Evolutionary conservation across 2,113 vertebrate genomes (phyloP), one percentile per base, ranked within the genome.

Genomic region (Phaethon lepturus): DNA sequence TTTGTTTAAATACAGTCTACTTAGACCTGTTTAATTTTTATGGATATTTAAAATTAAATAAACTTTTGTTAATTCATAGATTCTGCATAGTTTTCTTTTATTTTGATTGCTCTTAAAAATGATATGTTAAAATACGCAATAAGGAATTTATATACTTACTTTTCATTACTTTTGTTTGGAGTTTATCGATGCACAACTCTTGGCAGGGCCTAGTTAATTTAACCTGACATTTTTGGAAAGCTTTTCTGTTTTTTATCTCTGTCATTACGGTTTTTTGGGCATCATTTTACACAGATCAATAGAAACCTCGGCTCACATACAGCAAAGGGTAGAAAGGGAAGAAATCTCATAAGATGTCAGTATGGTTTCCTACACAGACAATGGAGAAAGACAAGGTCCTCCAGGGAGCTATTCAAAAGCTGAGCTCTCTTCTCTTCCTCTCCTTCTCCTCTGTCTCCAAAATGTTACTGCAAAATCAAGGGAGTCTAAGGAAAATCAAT

Each of bases 201-300:
- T 72, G 8, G 6, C 19, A 77, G 22, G 5, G 5, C 23, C 66
- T 86, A 33, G 4, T 60, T 83, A 69, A 52, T 67, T 85, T 47
- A 60, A 4, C 11, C 7, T 67, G n/a, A 8, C 23, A 59, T n/a
- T 85, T 93, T 86, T 52, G 9, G 20, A 92, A 79, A 11, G 11
- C 8, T 82, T 79, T 56, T 79, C 29, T 93, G 33, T 0, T 63
- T 83, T 75, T 71, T 40, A 4, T 76, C 15, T 82, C 33, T 79
- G 40, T 10, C 0, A 1, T 52, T 47, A n/a, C 24, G 6, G 0
- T 1, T 20, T 80, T 67, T 40, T 10, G 22, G 31, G 10, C 28
- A 49, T 82, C 24, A 49, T 85, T 92, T 66, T 76, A 44, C n/a
- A 86, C 18, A 53, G 26, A 58, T 55, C 15, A 62, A 26, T 77